Evolutionary conservation across 2,888 invertebrate species (phyloP), one percentile per base, ranked within the genome.

Genomic region (Amblyjoppa fuscipennis): DNA sequence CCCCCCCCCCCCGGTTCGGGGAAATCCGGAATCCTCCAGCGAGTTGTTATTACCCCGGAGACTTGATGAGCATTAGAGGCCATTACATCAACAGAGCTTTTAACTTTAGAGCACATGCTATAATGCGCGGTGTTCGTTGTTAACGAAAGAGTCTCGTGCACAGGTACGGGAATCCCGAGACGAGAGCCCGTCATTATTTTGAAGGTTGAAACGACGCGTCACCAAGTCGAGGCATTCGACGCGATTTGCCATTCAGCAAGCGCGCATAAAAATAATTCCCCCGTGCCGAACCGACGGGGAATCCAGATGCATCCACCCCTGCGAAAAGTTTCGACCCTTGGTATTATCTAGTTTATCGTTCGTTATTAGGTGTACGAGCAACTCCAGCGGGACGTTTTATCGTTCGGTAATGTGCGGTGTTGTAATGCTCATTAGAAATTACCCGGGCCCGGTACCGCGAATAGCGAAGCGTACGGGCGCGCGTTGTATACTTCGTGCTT

Each of bases 381-480:
- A 56, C 80, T 80, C 61, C 68, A n/a, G 51, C 80, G 68, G 13
- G 51, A 64, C 51, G 73, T 83, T 85, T 85, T 85, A 85, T 83
- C 73, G 85, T 80, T 53, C 69, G 71, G 59, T 85, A 85, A 85
- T 85, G 79, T 59, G 31, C 71, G 82, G 83, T 83, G 49, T 77
- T 51, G 76, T 80, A 83, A 79, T 80, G n/a, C 73, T 73, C 53
- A 83, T 82, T 71, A 79, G 70, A 66, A 51, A 75, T 71, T 73
- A 75, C 41, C 16, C 31, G 56, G 11, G 45, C 13, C 0, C 34
- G 25, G 56, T 66, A 76, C 70, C 20, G 25, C 20, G 41, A 74
- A 70, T 13, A 45, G 59, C 73, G 66, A 11, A 28, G 49, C 25
- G 45, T 20, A 20, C 9, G 1, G 13, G 13, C 45, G 3, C 45